Percentiles rank a stretch among this genome's conserved stretches.
Evolutionary conservation across 2,888 invertebrate genomes (phyloP).

Genomic region (Nomada hirtipes): DNA sequence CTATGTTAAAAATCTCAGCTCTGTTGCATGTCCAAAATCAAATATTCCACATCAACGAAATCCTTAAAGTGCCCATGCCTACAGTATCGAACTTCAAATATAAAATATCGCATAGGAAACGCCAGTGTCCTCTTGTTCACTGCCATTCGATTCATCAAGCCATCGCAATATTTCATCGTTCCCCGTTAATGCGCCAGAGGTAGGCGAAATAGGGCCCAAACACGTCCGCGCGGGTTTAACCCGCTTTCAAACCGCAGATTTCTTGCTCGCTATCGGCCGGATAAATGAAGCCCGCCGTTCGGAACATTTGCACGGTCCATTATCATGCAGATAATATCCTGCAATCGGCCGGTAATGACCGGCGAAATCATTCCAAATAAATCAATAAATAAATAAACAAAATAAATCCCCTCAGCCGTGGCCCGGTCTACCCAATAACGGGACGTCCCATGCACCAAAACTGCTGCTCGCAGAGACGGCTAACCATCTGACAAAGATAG

Average conservation of each 20-base stretch:
- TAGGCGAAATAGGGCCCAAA: slow-evolving; percentile 6
- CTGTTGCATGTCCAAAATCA: no score
- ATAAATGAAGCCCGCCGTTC: slow-evolving; percentile 48
- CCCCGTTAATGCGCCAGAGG: not conserved
- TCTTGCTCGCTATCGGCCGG: slow-evolving; percentile 45
- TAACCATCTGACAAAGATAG: not conserved
- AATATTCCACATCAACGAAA: not conserved
- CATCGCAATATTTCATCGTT: slow-evolving; percentile 1
- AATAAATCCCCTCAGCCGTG: slow-evolving; percentile 36
- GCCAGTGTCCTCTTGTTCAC: not conserved
- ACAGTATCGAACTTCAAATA: no score
- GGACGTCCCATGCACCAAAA: slow-evolving; percentile 39
- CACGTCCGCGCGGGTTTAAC: slow-evolving; percentile 1
- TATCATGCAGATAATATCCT: slow-evolving; percentile 54
- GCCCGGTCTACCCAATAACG: slow-evolving; percentile 42
- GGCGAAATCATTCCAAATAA: slow-evolving; percentile 47
- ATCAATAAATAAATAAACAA: slow-evolving; percentile 59
- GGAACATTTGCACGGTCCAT: slow-evolving; percentile 52
- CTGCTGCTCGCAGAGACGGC: not conserved
- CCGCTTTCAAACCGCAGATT: slow-evolving; percentile 26
- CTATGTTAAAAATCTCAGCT: no score
- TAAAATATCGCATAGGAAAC: not conserved
- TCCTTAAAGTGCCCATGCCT: no score
- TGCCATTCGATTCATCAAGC: slow-evolving; percentile 27
- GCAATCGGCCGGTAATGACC: slow-evolving; percentile 48